phyloP scores from a whole-genome alignment of 1,140 invertebrate species.

The Megalonaias nervosa region DNA sequence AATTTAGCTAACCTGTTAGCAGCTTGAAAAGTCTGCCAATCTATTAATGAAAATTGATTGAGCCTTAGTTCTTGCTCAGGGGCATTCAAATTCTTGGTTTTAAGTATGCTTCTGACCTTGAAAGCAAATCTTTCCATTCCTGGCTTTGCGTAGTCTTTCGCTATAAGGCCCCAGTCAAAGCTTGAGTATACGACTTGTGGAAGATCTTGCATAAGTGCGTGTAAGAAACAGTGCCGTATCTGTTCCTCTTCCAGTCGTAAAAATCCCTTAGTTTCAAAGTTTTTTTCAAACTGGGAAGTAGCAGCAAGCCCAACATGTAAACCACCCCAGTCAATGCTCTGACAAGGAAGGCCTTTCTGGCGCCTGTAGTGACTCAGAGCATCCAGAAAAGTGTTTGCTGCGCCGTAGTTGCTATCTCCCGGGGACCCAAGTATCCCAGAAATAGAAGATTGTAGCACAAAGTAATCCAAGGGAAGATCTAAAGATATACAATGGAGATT shows the following conservation, averaged over 20 bases:
- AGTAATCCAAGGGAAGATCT: conserved; percentile 31
- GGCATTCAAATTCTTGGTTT: neutral
- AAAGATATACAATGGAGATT: conserved; percentile 27
- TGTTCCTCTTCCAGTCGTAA: conserved; percentile 11
- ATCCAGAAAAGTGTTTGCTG: conserved; percentile 40
- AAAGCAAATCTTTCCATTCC: neutral
- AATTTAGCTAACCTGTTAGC: too few relatives aligned
- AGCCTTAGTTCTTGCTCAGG: neutral
- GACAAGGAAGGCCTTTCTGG: conserved; percentile 18
- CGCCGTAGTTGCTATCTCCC: conserved; percentile 40
- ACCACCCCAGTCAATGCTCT: conserved; percentile 43
- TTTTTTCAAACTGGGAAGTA: conserved; percentile 6
- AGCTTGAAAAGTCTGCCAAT: too few relatives aligned
- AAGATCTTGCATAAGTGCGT: conserved; percentile 21
- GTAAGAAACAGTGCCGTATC: conserved; percentile 24
- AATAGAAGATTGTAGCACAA: conserved; percentile 37
- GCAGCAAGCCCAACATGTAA: conserved; percentile 30
- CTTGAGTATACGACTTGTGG: conserved; percentile 2
- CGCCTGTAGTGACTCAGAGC: conserved; percentile 32
- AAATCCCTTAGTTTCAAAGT: conserved; percentile 17
- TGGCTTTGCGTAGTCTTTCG: conserved; percentile 1
- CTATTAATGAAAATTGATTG: too few relatives aligned
- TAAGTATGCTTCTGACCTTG: neutral
- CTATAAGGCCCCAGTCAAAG: conserved; percentile 15
- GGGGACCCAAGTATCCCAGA: conserved; percentile 32